A percentile compares a stretch with the other conserved stretches of the same genome.
Conservation (phyloP, 1,140 invertebrate species). For the Trichogramma pretiosum region DNA sequence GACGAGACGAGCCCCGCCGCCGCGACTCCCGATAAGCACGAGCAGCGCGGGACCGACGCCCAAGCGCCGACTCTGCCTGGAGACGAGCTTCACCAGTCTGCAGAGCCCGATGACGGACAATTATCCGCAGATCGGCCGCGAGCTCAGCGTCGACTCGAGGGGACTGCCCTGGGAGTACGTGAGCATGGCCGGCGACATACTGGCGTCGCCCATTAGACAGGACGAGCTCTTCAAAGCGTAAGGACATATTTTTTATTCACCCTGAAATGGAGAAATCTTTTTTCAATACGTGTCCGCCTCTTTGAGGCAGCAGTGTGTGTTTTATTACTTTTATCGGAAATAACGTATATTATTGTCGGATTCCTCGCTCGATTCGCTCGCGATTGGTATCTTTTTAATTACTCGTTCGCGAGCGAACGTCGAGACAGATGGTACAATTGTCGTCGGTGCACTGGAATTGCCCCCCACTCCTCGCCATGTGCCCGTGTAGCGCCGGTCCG, state of each 20-base stretch:
- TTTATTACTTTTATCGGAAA: too few relatives aligned
- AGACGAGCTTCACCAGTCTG: constrained; percentile 67
- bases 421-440: too few relatives aligned
- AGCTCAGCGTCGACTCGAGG: constrained; percentile 38
- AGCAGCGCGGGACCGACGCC: constrained; percentile 39
- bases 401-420: too few relatives aligned
- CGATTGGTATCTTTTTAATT: too few relatives aligned
- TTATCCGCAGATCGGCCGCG: constrained; percentile 33
- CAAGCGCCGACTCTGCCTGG: constrained; percentile 54
- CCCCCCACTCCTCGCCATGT: too few relatives aligned
- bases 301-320: too few relatives aligned
- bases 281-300: background rate
- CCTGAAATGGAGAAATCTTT: background rate
- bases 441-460: too few relatives aligned
- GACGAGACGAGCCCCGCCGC: background rate
- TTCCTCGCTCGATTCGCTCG: too few relatives aligned
- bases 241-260: background rate
- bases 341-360: too few relatives aligned
- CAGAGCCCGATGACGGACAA: constrained; percentile 45
- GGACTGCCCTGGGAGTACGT: constrained; percentile 42
- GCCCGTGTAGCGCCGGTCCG: too few relatives aligned
- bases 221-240: constrained; percentile 13
- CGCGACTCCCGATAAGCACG: background rate
- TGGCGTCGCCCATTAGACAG: constrained; percentile 30
- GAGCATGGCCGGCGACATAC: constrained; percentile 38